Evolutionary conservation across 2,888 invertebrate genomes (phyloP).

Genomic region (Lithosia quadra): DNA sequence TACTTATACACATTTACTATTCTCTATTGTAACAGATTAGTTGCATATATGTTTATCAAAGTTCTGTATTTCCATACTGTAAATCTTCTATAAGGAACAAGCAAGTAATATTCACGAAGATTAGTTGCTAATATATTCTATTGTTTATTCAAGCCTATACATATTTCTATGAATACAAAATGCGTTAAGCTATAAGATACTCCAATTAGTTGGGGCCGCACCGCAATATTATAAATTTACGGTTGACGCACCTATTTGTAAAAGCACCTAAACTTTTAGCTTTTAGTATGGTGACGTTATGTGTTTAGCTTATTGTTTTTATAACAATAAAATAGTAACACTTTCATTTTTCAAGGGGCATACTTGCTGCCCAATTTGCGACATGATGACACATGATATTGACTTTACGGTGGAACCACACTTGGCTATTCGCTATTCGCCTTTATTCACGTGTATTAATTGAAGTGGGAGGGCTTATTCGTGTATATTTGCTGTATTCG

Average conservation of each 20-base stretch:
- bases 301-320: not conserved
- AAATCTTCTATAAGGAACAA: conserved; percentile 13
- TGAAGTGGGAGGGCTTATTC: too few species aligned
- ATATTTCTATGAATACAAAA: conserved; percentile 29
- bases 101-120: conserved; percentile 25
- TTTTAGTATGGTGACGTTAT: not conserved
- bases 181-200: conserved; percentile 19
- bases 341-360: too few species aligned
- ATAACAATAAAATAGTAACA: not conserved
- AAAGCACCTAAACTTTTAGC: not conserved
- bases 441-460: too few species aligned
- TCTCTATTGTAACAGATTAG: too few species aligned
- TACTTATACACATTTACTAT: too few species aligned
- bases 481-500: too few species aligned
- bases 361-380: too few species aligned
- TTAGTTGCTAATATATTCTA: conserved; percentile 36
- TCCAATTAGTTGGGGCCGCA: conserved; percentile 11
- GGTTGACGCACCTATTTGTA: conserved; percentile 7
- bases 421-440: too few species aligned
- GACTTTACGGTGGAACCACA: too few species aligned
- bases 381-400: too few species aligned
- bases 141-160: conserved; percentile 30
- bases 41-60: too few species aligned
- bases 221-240: conserved; percentile 9
- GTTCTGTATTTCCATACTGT: not conserved